Base-by-base conservation (phyloP, 2,797 vertebrate genomes). In the Carapus acus region DNA sequence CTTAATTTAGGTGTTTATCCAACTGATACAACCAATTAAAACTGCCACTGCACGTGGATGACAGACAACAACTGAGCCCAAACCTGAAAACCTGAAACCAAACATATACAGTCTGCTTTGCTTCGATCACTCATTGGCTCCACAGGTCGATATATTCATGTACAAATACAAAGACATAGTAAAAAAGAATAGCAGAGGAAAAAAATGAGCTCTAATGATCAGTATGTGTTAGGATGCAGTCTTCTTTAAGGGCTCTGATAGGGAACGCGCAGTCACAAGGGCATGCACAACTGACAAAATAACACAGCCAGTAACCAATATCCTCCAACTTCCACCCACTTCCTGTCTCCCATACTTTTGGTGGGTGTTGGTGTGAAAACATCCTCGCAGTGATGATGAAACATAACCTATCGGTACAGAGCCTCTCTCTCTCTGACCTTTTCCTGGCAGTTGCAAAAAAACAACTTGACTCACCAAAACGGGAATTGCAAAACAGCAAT, bases 201-300 rank as follows among this genome's bases (percentile, higher is more conserved):
- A 21, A n/a, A 3, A 15, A n/a, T 44, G 8, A n/a, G 6, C 9
- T 14, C 7, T 11, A 43, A 27, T 8, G 42, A 22, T 43, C 20
- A 16, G 17, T 43, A 2, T 4, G 21, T 43, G 15, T n/a, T 29
- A 29, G 9, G 19, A 12, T 34, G 12, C 21, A 27, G 16, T 18
- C 17, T 18, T 19, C 16, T 33, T 23, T 29, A 18, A 31, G n/a
- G 12, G 27, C 17, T 17, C 24, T 12, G 17, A 18, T 6, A 43
- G 33, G 40, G 3, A 9, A 36, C n/a, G 33, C 20, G 40, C 24
- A 31, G 20, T 17, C 6, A 24, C 15, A 7, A 4, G 36, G 13
- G 43, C 58, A 65, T 55, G 63, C 63, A 19, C 6, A 0, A 36
- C 42, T 34, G 41, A 31, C 36, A 20, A 72, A 59, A 78, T 60